Conservation (phyloP, 1,140 invertebrate species). For the Diachasma alloeum region DNA sequence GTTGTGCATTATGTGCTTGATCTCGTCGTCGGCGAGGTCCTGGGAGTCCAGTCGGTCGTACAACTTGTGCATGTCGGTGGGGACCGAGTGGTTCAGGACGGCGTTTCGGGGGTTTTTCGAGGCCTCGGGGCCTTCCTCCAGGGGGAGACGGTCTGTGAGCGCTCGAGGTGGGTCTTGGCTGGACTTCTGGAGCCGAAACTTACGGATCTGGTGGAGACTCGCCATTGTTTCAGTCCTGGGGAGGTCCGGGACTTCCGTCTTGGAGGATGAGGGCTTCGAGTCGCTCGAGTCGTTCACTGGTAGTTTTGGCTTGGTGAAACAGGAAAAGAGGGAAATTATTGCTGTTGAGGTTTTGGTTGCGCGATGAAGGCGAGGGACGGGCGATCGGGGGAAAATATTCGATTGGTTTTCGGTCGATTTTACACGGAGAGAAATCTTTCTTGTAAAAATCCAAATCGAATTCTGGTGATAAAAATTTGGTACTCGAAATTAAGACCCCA, state of each 20-base stretch:
- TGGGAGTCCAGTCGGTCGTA: not conserved
- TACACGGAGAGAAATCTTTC: no score
- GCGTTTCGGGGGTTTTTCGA: not conserved
- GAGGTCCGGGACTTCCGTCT: constrained; percentile 4
- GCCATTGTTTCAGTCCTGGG: constrained; percentile 43
- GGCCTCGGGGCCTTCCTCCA: constrained; percentile 18
- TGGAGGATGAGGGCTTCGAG: constrained; percentile 24
- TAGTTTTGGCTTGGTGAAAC: constrained; percentile 19
- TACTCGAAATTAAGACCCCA: no score
- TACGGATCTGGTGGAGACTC: constrained; percentile 42
- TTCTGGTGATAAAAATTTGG: no score
- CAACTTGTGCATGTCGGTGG: not conserved
- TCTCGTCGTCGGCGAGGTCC: constrained; percentile 19
- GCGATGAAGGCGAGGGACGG: no score
- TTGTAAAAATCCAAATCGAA: no score
- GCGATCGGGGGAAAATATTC: no score
- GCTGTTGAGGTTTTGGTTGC: no score
- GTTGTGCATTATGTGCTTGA: constrained; percentile 18
- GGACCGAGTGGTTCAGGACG: not conserved
- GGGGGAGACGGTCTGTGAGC: not conserved
- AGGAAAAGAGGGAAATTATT: no score
- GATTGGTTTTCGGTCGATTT: no score
- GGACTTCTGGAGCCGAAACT: constrained; percentile 45
- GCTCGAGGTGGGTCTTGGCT: constrained; percentile 24
- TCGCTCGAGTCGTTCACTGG: not conserved